Conservation (phyloP, 2,797 vertebrate species). For the Cyprinella venusta region DNA sequence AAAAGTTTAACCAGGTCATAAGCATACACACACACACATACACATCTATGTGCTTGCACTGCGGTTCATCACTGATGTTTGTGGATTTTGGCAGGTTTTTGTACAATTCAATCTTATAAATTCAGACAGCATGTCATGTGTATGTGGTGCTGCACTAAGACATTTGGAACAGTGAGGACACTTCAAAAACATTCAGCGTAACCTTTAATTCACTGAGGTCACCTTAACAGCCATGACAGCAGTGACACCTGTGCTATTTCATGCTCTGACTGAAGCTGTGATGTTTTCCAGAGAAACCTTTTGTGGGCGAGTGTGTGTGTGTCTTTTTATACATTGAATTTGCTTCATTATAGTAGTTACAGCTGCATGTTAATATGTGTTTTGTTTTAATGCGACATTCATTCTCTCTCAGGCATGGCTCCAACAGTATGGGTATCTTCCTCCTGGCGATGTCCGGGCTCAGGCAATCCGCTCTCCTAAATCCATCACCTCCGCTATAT, state of each 20-base stretch:
- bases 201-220: slow-evolving; percentile 33
- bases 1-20: slow-evolving; percentile 26
- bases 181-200: background rate
- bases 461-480: slow-evolving; percentile 87
- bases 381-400: slow-evolving; percentile 9
- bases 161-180: slow-evolving; percentile 6
- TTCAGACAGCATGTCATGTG: slow-evolving; percentile 46
- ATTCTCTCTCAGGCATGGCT: slow-evolving; percentile 82
- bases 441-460: slow-evolving; percentile 86
- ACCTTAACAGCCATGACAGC: slow-evolving; percentile 14
- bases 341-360: background rate
- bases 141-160: slow-evolving; percentile 18
- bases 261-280: slow-evolving; percentile 5
- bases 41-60: slow-evolving; percentile 18
- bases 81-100: slow-evolving; percentile 38
- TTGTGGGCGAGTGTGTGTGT: background rate
- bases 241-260: slow-evolving; percentile 24
- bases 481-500: slow-evolving; percentile 81
- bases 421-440: slow-evolving; percentile 92
- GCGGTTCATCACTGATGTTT: slow-evolving; percentile 17
- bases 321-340: background rate
- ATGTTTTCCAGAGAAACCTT: slow-evolving; percentile 27
- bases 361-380: background rate
- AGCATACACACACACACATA: slow-evolving; percentile 52
- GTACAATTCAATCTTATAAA: slow-evolving; percentile 12